Evolutionary conservation across 2,113 vertebrate genomes (phyloP).

Genomic region (Hypomesus transpacificus): DNA sequence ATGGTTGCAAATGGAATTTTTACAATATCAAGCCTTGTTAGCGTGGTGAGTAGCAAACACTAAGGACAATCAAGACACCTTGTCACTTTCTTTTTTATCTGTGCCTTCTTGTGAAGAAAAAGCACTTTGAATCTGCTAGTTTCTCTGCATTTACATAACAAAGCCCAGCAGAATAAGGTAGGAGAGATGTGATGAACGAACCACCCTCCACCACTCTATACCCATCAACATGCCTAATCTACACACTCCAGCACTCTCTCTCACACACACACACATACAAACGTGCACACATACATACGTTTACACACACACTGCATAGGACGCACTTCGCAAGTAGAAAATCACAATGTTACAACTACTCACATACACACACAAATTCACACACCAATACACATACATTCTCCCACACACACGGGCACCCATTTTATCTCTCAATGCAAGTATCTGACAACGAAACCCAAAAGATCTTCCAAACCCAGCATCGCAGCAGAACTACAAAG

Average conservation of each 20-base stretch:
- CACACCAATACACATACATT: slow-evolving; percentile 10
- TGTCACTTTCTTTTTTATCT: slow-evolving; percentile 87
- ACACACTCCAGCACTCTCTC: slow-evolving; percentile 38
- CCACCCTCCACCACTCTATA: slow-evolving; percentile 57
- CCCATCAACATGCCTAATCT: slow-evolving; percentile 58
- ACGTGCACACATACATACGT: slow-evolving; percentile 5
- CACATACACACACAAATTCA: slow-evolving; percentile 9
- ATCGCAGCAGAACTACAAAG: slow-evolving; percentile 70
- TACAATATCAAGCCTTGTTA: slow-evolving; percentile 97
- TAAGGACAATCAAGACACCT: slow-evolving; percentile 95
- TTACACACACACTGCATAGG: background rate
- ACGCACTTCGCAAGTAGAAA: too few species aligned
- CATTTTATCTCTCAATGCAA: slow-evolving; percentile 70
- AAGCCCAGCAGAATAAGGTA: slow-evolving; percentile 93
- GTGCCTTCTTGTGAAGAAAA: slow-evolving; percentile 90
- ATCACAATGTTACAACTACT: background rate
- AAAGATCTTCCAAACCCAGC: slow-evolving; percentile 84
- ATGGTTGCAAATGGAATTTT: slow-evolving; percentile 90
- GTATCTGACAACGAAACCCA: slow-evolving; percentile 89
- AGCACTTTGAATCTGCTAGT: slow-evolving; percentile 97
- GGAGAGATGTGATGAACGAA: slow-evolving; percentile 80
- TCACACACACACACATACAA: slow-evolving; percentile 29
- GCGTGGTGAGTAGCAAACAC: slow-evolving; percentile 86
- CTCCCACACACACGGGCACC: slow-evolving; percentile 31
- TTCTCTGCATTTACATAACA: slow-evolving; percentile 97